Base-by-base conservation (phyloP, 1,140 invertebrate genomes). In the Cherax destructor region DNA sequence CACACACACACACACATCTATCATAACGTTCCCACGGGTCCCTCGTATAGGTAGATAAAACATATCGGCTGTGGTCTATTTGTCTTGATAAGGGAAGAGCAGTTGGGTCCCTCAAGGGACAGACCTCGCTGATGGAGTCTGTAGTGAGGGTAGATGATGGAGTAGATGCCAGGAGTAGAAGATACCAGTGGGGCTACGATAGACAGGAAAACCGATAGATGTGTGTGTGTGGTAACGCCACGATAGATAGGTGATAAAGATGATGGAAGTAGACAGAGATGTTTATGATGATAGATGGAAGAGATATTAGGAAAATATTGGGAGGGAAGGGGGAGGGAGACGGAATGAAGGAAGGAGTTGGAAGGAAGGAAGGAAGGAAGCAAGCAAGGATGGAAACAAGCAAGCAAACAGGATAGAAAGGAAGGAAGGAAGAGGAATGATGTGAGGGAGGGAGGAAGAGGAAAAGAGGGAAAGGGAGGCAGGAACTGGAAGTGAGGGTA, bases 11-110 rank as follows among this genome's bases (percentile, higher is more conserved):
- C 13, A 56, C 13, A 56, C 13, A 56, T 56, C 52, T 56, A 56
- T 56, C 52, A 56, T 4, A 56, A 4, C 3, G 13, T 10, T 56
- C 52, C 52, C 52, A 9, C 52, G 30, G 2, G 30, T 13, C 52
- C 52, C 52, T 13, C 4, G 13, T 56, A 56, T 56, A 56, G 52
- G 52, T 56, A 56, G 52, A 56, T 56, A 56, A 21, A 10, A 49
- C 16, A 81, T 49, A 50, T 7, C 18, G 56, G n/a, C 52, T 24
- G 13, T 16, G 52, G 24, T 65, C 76, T 65, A 87, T 87, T 65
- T 52, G 65, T 87, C 86, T 78, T 80, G n/a, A 87, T 87, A 80
- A 59, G 59, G 83, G 69, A 30, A 85, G 85, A 3, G 47, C 74
- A 56, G 52, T 56, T 56, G 9, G 52, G 52, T 56, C 52, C 52